Percentiles rank a stretch among this genome's conserved stretches.
Evolutionary conservation across 2,113 vertebrate species (phyloP).

Genomic region (Siniperca chuatsi): DNA sequence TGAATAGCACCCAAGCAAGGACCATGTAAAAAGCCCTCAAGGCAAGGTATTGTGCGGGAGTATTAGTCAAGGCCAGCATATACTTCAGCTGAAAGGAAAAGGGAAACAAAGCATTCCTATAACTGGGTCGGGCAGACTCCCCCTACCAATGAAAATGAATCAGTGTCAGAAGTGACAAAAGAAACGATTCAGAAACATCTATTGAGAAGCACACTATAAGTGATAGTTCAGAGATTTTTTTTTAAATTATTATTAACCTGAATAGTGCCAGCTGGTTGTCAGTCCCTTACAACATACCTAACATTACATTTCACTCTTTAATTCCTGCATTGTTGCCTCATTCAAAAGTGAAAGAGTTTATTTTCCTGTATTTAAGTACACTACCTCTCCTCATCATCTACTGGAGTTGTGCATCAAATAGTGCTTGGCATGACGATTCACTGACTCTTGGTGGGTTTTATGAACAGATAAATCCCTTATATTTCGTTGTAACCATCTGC

Average conservation of each 20-base stretch:
- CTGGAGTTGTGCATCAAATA: constrained; percentile 2
- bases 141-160: constrained; percentile 54
- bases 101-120: constrained; percentile 70
- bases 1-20: constrained; percentile 25
- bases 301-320: not conserved
- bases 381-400: not conserved
- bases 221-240: constrained; percentile 31
- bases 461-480: constrained; percentile 42
- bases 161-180: constrained; percentile 59
- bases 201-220: constrained; percentile 18
- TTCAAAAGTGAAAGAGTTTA: constrained; percentile 31
- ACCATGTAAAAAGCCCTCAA: constrained; percentile 43
- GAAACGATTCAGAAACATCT: constrained; percentile 42
- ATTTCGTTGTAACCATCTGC: constrained; percentile 27
- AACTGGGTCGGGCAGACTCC: constrained; percentile 66
- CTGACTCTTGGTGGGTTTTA: constrained; percentile 12
- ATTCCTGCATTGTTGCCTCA: constrained; percentile 15
- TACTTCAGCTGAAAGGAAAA: constrained; percentile 58
- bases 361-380: constrained; percentile 3
- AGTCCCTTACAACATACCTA: constrained; percentile 1
- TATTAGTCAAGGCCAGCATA: constrained; percentile 66
- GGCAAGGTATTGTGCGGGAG: constrained; percentile 44
- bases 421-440: not conserved
- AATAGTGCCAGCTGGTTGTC: constrained; percentile 14
- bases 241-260: constrained; percentile 22